phyloP scores from a whole-genome alignment of 92 coral and sea anemone genomes.

The Heteractis magnifica region DNA sequence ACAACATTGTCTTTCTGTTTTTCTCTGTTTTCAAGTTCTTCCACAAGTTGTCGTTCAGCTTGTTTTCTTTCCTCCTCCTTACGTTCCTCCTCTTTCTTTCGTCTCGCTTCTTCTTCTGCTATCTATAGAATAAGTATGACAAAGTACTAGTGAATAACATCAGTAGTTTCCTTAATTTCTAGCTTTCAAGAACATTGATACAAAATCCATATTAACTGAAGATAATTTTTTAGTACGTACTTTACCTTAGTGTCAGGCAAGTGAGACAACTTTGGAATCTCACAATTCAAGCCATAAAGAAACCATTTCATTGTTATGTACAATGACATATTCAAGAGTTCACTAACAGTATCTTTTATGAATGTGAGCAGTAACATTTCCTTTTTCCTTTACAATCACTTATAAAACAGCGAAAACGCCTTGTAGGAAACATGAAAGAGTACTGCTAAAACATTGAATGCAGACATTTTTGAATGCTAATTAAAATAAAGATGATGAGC shows the following conservation, averaged over 20 bases:
- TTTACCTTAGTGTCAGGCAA: conserved; percentile 9
- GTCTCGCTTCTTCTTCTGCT: conserved; percentile 66
- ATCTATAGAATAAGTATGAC: conserved; percentile 14
- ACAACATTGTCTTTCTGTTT: conserved; percentile 29
- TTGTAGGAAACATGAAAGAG: neutral
- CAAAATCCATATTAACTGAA: too few species aligned
- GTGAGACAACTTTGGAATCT: conserved; percentile 11
- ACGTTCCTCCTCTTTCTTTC: conserved; percentile 61
- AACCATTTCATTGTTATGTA: conserved; percentile 16
- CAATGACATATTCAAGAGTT: conserved; percentile 2
- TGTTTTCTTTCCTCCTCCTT: conserved; percentile 57
- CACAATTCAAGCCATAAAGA: conserved; percentile 34
- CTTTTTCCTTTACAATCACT: neutral
- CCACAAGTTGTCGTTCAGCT: conserved; percentile 43
- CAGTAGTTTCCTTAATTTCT: too few species aligned
- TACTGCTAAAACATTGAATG: neutral
- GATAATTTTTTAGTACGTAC: too few species aligned
- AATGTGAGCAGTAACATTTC: neutral
- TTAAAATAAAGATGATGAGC: neutral
- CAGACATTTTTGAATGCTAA: neutral
- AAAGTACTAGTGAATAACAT: neutral
- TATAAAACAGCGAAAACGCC: neutral
- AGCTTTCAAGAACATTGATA: too few species aligned
- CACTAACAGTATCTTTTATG: neutral
- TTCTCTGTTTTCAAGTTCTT: conserved; percentile 50